phyloP scores from a whole-genome alignment of 2,113 vertebrate species.

The Eubucco bourcierii region DNA sequence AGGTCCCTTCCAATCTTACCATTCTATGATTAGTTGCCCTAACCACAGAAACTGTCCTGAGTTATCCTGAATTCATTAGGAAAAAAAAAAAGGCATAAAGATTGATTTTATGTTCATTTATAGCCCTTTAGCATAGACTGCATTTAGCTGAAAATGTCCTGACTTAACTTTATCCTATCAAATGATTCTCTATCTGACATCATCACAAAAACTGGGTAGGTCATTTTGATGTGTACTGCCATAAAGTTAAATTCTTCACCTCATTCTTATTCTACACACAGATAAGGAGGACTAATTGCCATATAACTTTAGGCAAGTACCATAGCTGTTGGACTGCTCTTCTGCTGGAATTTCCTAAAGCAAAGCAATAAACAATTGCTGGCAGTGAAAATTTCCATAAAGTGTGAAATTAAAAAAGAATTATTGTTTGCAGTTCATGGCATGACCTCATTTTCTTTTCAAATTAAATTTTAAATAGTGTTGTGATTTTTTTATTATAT shows the following conservation, averaged over 20 bases:
- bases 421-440: neutral
- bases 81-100: neutral
- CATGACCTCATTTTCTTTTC: neutral
- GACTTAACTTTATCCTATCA: neutral
- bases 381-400: neutral
- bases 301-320: neutral
- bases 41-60: neutral
- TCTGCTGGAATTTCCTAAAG: neutral
- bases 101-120: neutral
- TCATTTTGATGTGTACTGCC: neutral
- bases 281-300: neutral
- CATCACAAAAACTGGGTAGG: neutral
- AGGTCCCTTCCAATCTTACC: too few relatives aligned
- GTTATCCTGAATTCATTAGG: neutral
- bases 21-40: neutral
- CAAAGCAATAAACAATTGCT: neutral
- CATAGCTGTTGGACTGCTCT: neutral
- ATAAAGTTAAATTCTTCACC: neutral
- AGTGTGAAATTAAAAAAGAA: neutral
- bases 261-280: neutral
- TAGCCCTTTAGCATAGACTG: neutral
- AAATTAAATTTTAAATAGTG: neutral
- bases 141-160: neutral
- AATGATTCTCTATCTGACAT: neutral
- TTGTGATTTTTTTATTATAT: neutral